A percentile compares a stretch with the other conserved stretches of the same genome.
Evolutionary conservation across 2,113 vertebrate genomes (phyloP).

Genomic region (Mellivora capensis): DNA sequence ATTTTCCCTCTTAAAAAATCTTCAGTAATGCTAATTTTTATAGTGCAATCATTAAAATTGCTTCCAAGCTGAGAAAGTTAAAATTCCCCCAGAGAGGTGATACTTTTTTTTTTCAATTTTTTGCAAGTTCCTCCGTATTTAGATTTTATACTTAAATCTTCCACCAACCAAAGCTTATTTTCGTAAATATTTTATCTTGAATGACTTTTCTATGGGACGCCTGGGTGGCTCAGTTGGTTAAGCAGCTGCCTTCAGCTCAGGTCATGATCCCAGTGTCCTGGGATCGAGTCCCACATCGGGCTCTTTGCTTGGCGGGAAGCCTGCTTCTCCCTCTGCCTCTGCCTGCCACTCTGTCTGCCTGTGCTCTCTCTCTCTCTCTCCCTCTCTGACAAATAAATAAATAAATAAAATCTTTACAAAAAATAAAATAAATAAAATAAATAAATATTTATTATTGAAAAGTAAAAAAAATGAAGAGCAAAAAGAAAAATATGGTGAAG

Average conservation of each 20-base stretch:
- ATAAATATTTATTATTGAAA: slow-evolving; percentile 43
- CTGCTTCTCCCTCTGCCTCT: too few species aligned
- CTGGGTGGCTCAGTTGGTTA: too few species aligned
- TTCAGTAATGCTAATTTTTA: slow-evolving; percentile 57
- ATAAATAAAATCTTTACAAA: too few species aligned
- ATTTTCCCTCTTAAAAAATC: slow-evolving; percentile 23
- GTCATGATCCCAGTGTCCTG: too few species aligned
- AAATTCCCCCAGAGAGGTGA: slow-evolving; percentile 34
- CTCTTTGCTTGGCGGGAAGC: too few species aligned
- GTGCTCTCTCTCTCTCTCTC: too few species aligned
- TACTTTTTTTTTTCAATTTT: not conserved
- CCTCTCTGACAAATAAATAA: too few species aligned
- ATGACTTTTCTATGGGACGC: slow-evolving; percentile 50
- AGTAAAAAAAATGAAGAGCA: not conserved
- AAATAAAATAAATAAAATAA: too few species aligned
- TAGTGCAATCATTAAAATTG: slow-evolving; percentile 36
- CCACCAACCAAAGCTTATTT: slow-evolving; percentile 50
- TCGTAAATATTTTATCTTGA: slow-evolving; percentile 37
- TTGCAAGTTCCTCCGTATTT: slow-evolving; percentile 46
- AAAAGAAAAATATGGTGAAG: not conserved
- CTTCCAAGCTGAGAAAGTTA: slow-evolving; percentile 43
- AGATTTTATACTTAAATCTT: slow-evolving; percentile 49
- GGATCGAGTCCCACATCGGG: too few species aligned
- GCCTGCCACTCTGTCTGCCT: too few species aligned
- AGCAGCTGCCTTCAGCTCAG: too few species aligned